phyloP scores from a whole-genome alignment of 2,888 invertebrate species.

The Fragum sueziense region DNA sequence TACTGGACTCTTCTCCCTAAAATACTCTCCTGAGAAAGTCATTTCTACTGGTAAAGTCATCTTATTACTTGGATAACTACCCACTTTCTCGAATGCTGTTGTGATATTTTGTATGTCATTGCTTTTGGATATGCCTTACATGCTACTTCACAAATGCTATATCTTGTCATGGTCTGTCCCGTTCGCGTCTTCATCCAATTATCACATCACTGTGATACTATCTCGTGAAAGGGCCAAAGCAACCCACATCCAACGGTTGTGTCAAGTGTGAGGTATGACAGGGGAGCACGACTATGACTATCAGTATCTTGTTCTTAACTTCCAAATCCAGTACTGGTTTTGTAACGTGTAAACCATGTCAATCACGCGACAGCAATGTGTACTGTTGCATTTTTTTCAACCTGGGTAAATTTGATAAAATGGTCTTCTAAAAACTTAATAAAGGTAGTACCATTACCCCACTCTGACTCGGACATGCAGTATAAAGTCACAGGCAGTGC shows the following conservation, averaged over 20 bases:
- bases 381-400: neutral
- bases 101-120: neutral
- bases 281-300: neutral
- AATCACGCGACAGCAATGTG: neutral
- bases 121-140: neutral
- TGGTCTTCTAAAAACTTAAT: neutral
- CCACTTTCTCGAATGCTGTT: neutral
- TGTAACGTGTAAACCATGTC: neutral
- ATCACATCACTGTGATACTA: neutral
- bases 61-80: neutral
- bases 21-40: neutral
- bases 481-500: neutral
- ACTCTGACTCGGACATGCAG: neutral
- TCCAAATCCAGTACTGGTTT: neutral
- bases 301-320: neutral
- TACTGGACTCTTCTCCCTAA: neutral
- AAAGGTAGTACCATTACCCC: neutral
- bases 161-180: neutral
- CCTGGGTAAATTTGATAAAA: neutral
- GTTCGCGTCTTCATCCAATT: neutral
- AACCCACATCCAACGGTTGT: neutral
- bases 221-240: neutral
- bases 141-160: neutral
- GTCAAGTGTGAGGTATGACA: constrained; percentile 1
- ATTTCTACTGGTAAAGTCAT: neutral